Base-by-base conservation (phyloP, 2,113 vertebrate genomes). In the Hassar affinis region DNA sequence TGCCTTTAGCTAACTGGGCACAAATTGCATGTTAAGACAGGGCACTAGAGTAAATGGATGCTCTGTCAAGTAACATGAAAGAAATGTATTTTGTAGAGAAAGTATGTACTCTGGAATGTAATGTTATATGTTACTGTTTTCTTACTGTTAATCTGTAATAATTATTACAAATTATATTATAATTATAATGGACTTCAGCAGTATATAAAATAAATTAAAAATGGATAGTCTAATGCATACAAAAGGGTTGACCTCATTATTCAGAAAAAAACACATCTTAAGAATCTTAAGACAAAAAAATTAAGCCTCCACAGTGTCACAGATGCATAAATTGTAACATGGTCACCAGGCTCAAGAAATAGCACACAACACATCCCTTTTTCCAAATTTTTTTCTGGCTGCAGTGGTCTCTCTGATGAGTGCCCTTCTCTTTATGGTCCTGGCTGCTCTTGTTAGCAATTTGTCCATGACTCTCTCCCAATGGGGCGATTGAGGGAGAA, bases 1-100 rank as follows among this genome's bases (percentile, higher is more conserved):
- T 79, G 72, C 85, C 84, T 89, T 88, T 86, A 86, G 85, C 82
- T 89, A 82, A 87, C 87, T 85, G 85, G 85, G 80, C 79, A 85
- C 78, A 88, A 86, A 84, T 75, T 80, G 66, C 85, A 86, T 85
- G 81, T 74, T 85, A 88, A 88, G 82, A 85, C 83, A 84, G 71
- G 83, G 78, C 77, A 69, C 62, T 80, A 22, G 42, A 45, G 59
- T 30, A 79, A 79, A 79, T 51, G n/a, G 59, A 51, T 79, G 59
- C 42, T 57, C 33, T 79, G 78, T 64, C 78, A 51, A 66, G 78
- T 80, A 52, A 68, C 42, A 49, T 66, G 47, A 51, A 80, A 51
- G 59, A 20, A 80, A 33, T 66, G 17, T 49, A 68, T 38, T 52
- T 64, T 74, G n/a, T 74, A 18, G 47, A 52, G 47, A 27, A 20